Conservation (phyloP, 2,888 invertebrate species). For the Stenoptilia bipunctidactyla region DNA sequence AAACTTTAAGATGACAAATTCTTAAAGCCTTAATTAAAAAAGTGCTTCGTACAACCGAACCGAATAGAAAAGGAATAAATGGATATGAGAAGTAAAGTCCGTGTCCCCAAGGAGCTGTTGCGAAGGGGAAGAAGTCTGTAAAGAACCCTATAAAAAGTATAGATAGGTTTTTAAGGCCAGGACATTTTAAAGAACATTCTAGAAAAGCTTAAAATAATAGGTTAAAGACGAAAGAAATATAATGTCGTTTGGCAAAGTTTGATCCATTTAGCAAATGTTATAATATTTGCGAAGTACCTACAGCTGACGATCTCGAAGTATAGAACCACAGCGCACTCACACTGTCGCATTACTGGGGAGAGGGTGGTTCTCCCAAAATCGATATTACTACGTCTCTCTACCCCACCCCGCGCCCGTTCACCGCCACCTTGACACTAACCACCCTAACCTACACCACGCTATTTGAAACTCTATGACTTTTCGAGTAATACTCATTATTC, state of each 20-base stretch:
- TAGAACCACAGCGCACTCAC: conserved; percentile 57
- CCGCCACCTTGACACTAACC: conserved; percentile 56
- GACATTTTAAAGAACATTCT: too few relatives aligned
- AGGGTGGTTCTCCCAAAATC: conserved; percentile 66
- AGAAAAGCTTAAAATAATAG: too few relatives aligned
- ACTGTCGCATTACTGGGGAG: conserved; percentile 57
- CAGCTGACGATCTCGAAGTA: conserved; percentile 37
- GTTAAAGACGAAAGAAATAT: conserved; percentile 16
- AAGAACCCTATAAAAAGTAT: conserved; percentile 7
- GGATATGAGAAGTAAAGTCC: conserved; percentile 15
- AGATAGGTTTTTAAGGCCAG: too few relatives aligned
- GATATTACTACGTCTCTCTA: conserved; percentile 60
- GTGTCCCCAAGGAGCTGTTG: conserved; percentile 17
- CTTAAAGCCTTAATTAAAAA: conserved; percentile 14
- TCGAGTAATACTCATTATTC: conserved; percentile 36
- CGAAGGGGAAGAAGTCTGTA: conserved; percentile 12
- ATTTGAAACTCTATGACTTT: conserved; percentile 53
- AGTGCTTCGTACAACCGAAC: not conserved
- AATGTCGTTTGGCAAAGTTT: conserved; percentile 27
- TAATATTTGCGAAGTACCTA: conserved; percentile 34
- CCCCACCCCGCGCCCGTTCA: conserved; percentile 43
- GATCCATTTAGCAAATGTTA: conserved; percentile 42
- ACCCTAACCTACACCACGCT: conserved; percentile 55
- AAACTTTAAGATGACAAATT: conserved; percentile 7
- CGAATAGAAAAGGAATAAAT: conserved; percentile 16